These are phyloP conservation scores for Erythrolamprus reginae DNA, from an alignment of 2,113 vertebrate species.

Conservation along the genomic window DNA sequence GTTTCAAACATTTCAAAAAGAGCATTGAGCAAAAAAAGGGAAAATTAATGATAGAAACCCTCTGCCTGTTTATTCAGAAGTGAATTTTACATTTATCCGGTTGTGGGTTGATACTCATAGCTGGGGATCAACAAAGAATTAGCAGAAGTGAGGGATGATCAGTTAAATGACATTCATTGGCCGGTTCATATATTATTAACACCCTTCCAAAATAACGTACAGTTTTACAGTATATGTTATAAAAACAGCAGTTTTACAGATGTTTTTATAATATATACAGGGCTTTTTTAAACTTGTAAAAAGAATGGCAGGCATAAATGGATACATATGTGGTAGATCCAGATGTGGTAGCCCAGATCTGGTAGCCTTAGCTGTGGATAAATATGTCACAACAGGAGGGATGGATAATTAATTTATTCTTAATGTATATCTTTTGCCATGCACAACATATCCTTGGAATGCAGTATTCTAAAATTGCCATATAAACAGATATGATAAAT, in stretches of 20 bases:
- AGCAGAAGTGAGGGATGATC: background rate
- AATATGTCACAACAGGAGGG: background rate
- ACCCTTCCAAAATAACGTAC: background rate
- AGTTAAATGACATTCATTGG: background rate
- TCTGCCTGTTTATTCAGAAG: background rate
- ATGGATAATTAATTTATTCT: background rate
- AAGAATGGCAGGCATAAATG: background rate
- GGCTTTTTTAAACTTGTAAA: background rate
- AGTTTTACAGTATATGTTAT: background rate
- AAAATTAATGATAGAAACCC: background rate
- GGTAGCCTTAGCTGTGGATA: background rate
- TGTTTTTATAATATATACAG: background rate
- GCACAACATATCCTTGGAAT: background rate
- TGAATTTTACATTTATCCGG: background rate
- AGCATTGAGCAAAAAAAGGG: background rate
- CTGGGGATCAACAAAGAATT: background rate
- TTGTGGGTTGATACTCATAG: background rate
- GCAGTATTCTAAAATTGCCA: background rate
- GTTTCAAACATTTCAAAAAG: constrained; percentile 31
- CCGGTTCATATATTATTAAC: background rate
- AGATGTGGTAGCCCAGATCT: background rate
- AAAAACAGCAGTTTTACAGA: background rate
- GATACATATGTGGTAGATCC: background rate
- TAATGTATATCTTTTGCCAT: background rate
- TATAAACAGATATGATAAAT: background rate